phyloP scores from a whole-genome alignment of 2,113 vertebrate species.

The Madoqua kirkii region DNA sequence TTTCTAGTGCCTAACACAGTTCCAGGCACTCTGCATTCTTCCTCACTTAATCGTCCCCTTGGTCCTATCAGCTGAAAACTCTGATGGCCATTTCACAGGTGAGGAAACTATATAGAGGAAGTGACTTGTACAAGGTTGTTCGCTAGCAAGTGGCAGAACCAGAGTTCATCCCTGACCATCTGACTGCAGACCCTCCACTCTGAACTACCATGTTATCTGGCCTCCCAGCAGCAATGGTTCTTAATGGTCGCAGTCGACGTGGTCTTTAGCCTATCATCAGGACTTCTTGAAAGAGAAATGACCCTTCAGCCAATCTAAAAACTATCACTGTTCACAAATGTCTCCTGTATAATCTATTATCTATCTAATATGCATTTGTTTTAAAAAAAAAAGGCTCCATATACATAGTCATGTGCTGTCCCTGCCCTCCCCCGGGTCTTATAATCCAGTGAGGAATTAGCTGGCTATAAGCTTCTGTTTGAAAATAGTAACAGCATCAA shows the following conservation, averaged over 20 bases:
- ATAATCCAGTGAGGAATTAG: background rate
- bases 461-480: background rate
- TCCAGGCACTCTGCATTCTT: background rate
- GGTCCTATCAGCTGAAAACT: background rate
- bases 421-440: background rate
- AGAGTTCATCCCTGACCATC: too few relatives aligned
- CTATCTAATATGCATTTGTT: background rate
- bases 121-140: background rate
- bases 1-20: background rate
- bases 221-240: background rate
- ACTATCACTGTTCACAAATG: background rate
- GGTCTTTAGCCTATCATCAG: background rate
- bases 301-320: background rate
- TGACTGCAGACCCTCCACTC: background rate
- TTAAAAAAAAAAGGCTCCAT: background rate
- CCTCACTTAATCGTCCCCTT: background rate
- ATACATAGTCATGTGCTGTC: background rate
- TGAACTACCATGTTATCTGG: background rate
- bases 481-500: background rate
- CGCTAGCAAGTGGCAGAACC: background rate
- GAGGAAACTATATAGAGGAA: background rate
- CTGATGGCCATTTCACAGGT: background rate
- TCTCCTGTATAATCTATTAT: background rate
- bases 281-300: background rate
- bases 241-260: background rate